Base-by-base conservation (phyloP, 2,888 invertebrate species). In the Lasioglossum figueresi region DNA sequence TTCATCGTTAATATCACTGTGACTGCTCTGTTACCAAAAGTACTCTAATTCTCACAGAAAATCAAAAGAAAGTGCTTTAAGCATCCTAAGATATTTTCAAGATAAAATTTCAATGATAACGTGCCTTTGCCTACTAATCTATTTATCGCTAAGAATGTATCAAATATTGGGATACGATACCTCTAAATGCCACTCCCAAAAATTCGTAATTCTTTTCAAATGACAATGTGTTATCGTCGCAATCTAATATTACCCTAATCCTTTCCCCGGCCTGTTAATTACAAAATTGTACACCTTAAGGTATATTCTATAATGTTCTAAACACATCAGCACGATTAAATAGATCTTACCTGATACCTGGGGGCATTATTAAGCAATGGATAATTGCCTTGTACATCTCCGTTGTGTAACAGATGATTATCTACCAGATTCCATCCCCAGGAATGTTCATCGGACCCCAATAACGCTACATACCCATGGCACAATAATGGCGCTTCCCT, bases 371-470 rank as follows among this genome's bases (percentile, higher is more conserved):
- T 99, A 86, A 99, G 96, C 86, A 98, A 95, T 68, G 99, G 99
- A 96, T 98, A 99, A 94, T 98, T 98, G 88, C 99, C 99, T 95
- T 98, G 98, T 88, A 98, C 97, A 95, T 99, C 98, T 79, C 99
- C 99, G 96, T 99, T 99, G 95, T 99, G 99, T 92, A 99, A 96
- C 91, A 99, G 96, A 95, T 98, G 97, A 96, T 99, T 99, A 95
- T 99, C 99, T 76, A 99, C 99, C 92, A 99, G 96, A 96, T 99
- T 99, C 99, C 99, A 99, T 23, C 99, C 99, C 99, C 99, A 99
- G 93, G 99, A 99, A 95, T 99, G 98, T 94, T 99, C 98, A 95
- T 99, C 99, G 8, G 98, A 98, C 48, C 99, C 99, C 87, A 99
- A 95, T 83, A 99, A 96, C 14, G 99, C 98, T 76, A 99, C 98